Conservation (phyloP, 2,113 vertebrate species). For the Poeciliopsis occidentalis region DNA sequence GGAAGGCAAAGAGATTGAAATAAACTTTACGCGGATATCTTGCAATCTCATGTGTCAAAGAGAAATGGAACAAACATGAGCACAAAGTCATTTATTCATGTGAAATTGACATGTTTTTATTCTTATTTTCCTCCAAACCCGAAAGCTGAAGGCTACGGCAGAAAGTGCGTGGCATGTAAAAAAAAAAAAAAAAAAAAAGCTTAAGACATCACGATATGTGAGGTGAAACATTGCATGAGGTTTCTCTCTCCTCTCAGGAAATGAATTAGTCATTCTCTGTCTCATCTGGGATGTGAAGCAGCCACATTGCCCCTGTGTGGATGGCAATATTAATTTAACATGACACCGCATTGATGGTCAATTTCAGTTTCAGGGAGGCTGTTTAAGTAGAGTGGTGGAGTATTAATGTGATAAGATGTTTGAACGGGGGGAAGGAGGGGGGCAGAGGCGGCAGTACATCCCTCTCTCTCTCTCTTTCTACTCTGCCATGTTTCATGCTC, state of each 20-base stretch:
- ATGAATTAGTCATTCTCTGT: constrained; percentile 80
- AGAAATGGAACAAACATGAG: background rate
- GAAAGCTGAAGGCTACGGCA: constrained; percentile 19
- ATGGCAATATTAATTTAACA: constrained; percentile 84
- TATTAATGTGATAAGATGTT: constrained; percentile 86
- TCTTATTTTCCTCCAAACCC: constrained; percentile 2
- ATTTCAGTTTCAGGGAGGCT: constrained; percentile 86
- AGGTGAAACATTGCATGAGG: constrained; percentile 56
- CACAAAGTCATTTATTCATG: constrained; percentile 8
- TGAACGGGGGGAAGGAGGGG: constrained; percentile 76
- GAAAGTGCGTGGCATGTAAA: constrained; percentile 23
- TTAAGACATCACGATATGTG: constrained; percentile 17
- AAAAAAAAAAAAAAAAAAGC: background rate
- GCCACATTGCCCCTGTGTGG: constrained; percentile 74
- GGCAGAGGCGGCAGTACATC: constrained; percentile 84
- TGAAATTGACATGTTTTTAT: constrained; percentile 21
- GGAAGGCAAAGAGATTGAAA: background rate
- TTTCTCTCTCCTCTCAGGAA: constrained; percentile 70
- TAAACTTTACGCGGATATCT: background rate
- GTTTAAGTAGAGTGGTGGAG: constrained; percentile 89
- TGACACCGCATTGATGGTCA: constrained; percentile 86
- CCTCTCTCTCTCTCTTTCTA: constrained; percentile 54
- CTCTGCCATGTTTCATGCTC: constrained; percentile 89
- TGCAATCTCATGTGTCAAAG: constrained; percentile 1
- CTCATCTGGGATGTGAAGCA: constrained; percentile 75